Conservation (phyloP, 2,797 vertebrate genomes). For the Oreortyx pictus region DNA sequence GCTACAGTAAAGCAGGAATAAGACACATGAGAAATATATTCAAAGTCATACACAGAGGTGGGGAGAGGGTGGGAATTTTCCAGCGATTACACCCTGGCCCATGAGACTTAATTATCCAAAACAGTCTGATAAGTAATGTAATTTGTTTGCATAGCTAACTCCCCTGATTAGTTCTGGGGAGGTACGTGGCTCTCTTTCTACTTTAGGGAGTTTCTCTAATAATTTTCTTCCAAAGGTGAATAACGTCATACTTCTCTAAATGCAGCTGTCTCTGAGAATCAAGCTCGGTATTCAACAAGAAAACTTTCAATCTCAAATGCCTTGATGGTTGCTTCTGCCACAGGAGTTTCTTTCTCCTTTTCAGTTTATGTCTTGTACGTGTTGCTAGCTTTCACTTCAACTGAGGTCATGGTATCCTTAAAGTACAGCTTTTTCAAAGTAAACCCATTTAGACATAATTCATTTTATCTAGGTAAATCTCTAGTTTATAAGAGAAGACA, state of each 20-base stretch:
- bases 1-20: conserved; percentile 16
- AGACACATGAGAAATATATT: background rate
- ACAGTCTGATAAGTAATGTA: conserved; percentile 21
- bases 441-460: background rate
- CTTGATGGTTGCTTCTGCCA: background rate
- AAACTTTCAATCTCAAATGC: conserved; percentile 34
- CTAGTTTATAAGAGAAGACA: background rate
- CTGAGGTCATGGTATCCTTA: background rate
- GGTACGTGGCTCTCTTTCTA: background rate
- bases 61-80: conserved; percentile 31
- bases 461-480: background rate
- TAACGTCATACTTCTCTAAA: background rate
- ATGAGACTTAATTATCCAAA: conserved; percentile 15
- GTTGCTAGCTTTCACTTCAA: background rate
- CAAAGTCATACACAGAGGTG: background rate
- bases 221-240: conserved; percentile 3
- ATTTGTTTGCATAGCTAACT: conserved; percentile 42
- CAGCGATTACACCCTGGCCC: conserved; percentile 19
- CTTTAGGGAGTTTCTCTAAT: conserved; percentile 5
- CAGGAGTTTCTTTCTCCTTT: conserved; percentile 23
- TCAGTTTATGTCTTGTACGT: background rate
- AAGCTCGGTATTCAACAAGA: background rate
- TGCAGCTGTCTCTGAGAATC: background rate
- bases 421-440: conserved; percentile 6
- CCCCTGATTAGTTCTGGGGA: conserved; percentile 17